Evolutionary conservation across 2,888 invertebrate genomes (phyloP).

Genomic region (Acrobeloides nanus): DNA sequence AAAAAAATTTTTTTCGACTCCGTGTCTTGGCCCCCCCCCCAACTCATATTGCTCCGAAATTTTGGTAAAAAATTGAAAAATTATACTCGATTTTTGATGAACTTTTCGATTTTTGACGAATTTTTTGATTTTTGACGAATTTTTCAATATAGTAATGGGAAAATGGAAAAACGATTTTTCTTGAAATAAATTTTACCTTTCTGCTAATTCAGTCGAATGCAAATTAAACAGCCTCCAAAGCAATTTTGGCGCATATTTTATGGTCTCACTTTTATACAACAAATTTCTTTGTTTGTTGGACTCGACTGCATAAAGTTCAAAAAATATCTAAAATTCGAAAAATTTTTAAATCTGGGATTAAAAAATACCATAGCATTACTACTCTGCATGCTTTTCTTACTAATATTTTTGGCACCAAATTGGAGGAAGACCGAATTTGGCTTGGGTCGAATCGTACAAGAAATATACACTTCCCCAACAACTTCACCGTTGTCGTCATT

Average conservation of each 20-base stretch:
- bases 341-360: too few species aligned
- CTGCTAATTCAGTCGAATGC: conserved; percentile 25
- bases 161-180: too few species aligned
- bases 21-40: too few species aligned
- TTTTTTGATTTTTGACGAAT: too few species aligned
- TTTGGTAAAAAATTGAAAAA: too few species aligned
- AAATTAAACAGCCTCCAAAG: conserved; percentile 31
- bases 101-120: too few species aligned
- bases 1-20: too few species aligned
- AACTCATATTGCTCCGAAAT: too few species aligned
- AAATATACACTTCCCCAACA: conserved; percentile 31
- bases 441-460: conserved; percentile 30
- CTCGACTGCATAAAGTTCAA: conserved; percentile 21
- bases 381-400: conserved; percentile 20
- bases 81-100: too few species aligned
- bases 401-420: conserved; percentile 31
- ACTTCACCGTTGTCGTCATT: conserved; percentile 25
- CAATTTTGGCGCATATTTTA: conserved; percentile 24
- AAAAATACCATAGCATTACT: too few species aligned
- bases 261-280: conserved; percentile 29
- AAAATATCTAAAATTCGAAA: conserved; percentile 18
- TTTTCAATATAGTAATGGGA: too few species aligned
- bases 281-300: conserved; percentile 14
- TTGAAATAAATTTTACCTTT: too few species aligned
- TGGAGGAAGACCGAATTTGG: conserved; percentile 37